Percentiles rank a stretch among this genome's conserved stretches.
These are phyloP conservation scores for Lytechinus pictus DNA, from an alignment of 35 echinoderm and acorn worm species.

Conservation along the genomic window DNA sequence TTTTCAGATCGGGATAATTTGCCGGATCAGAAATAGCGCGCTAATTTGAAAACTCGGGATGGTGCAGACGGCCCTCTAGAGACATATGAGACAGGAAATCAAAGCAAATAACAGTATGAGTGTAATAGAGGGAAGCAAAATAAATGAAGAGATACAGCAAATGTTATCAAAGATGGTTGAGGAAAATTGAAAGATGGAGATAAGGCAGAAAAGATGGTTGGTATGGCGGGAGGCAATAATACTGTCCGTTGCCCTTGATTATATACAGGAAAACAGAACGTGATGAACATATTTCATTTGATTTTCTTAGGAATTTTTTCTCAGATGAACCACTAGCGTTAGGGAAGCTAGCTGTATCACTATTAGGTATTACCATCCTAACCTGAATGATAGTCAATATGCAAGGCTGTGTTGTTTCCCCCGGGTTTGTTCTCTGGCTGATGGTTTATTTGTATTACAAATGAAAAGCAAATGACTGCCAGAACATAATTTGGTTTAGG, in stretches of 20 bases:
- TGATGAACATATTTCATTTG: background rate
- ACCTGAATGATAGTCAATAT: background rate
- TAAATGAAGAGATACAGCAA: too few relatives aligned
- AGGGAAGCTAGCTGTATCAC: background rate
- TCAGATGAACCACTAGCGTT: background rate
- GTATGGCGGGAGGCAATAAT: too few relatives aligned
- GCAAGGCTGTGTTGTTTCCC: background rate
- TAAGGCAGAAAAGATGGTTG: too few relatives aligned
- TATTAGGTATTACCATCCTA: background rate
- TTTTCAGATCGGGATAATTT: too few relatives aligned
- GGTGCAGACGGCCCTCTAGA: too few relatives aligned
- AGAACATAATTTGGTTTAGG: background rate
- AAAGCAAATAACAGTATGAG: too few relatives aligned
- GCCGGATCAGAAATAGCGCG: too few relatives aligned
- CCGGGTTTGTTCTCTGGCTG: background rate
- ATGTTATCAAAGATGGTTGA: too few relatives aligned
- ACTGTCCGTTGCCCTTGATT: background rate
- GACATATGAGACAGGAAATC: too few relatives aligned
- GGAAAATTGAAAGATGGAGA: too few relatives aligned
- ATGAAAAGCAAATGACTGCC: background rate
- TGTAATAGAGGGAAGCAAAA: too few relatives aligned
- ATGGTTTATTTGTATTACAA: constrained; percentile 14
- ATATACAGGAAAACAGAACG: background rate
- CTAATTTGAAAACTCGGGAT: too few relatives aligned
- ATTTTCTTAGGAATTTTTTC: background rate